Conservation (phyloP, 2,113 vertebrate species). For the Brienomyrus longianalis region DNA sequence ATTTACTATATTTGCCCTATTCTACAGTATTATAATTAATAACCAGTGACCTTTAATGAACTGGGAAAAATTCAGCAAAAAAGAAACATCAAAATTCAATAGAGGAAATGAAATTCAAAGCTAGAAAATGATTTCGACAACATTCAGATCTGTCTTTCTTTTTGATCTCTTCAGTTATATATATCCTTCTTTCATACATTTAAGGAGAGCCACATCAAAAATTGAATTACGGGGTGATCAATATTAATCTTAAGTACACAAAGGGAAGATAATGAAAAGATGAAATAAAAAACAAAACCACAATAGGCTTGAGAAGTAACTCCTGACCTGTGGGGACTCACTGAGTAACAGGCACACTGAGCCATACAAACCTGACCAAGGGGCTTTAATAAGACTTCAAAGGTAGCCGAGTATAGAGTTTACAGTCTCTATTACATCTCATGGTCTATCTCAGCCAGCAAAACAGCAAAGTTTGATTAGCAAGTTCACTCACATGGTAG, state of each 20-base stretch:
- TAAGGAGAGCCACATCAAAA: background rate
- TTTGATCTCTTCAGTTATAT: background rate
- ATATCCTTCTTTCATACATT: background rate
- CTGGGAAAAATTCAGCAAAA: background rate
- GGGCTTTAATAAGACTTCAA: background rate
- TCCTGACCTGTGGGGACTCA: background rate
- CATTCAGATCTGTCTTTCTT: background rate
- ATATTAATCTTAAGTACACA: background rate
- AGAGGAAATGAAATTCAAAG: background rate
- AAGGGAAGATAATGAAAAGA: slow-evolving; percentile 5
- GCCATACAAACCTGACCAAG: background rate
- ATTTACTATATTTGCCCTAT: background rate
- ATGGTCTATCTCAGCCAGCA: background rate
- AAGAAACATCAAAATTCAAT: background rate
- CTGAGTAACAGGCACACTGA: background rate
- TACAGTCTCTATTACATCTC: background rate
- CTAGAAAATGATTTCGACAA: background rate
- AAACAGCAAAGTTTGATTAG: background rate
- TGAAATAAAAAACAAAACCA: background rate
- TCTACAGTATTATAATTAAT: background rate
- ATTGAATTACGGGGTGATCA: background rate
- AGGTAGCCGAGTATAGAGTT: background rate
- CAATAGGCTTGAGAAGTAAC: background rate
- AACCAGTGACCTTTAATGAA: background rate
- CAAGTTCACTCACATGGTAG: background rate